Base-by-base conservation (phyloP, 2,888 invertebrate genomes). In the Drosophila nr. fundita region DNA sequence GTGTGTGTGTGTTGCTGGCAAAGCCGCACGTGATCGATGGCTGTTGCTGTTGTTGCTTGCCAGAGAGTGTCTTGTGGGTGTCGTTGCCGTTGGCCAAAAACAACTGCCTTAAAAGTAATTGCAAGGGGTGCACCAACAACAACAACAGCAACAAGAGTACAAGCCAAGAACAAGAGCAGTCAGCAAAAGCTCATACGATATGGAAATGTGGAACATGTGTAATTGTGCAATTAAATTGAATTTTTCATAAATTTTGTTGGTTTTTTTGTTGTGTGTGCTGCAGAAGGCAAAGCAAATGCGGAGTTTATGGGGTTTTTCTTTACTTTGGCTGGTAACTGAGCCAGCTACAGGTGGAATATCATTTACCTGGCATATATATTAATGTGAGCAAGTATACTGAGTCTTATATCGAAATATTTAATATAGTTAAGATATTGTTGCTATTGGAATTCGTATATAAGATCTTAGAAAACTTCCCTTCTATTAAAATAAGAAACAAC, bases 171-270 rank as follows among this genome's bases (percentile, higher is more conserved):
- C 42, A 59, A 72, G 63, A 64, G 15, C 55, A 63, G 34, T 32
- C 52, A 24, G 38, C 21, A 48, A 48, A 54, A 53, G 59, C 74
- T 71, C 69, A 53, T 57, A 67, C 72, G 64, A 82, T 74, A 80
- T 87, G 79, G 62, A 83, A 85, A 84, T 87, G 80, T 77, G 78
- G 74, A 83, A 89, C 91, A 91, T 85, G 86, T 91, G 91, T 91
- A 91, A 91, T 91, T 87, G 88, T 82, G 89, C 89, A 91, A 91
- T 92, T 92, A 92, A 92, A 92, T 92, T 92, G 92, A 92, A 92
- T 92, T 92, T 92, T 92, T 92, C 88, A 92, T 92, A 91, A 90
- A 90, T 91, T 84, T 71, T 62, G 70, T 73, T 67, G 66, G 29
- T 53, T 62, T 55, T 34, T 60, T 68, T 50, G 70, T 62, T 70